These are phyloP conservation scores for Pachliopta kotzebuea DNA, from an alignment of 2,888 invertebrate species.

Conservation along the genomic window DNA sequence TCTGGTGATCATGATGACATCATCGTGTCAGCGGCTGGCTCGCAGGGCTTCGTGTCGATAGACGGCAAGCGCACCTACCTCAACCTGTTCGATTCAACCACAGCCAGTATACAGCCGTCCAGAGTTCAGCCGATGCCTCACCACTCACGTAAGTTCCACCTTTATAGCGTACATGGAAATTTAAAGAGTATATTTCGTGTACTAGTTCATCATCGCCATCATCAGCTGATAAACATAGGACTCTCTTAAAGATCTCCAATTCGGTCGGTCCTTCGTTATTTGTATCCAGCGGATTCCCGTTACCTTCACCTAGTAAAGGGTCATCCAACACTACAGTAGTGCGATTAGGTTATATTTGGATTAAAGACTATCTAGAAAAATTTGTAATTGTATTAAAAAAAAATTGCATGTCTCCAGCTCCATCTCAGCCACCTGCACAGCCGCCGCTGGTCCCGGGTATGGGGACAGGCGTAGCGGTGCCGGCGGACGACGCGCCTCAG, in stretches of 20 bases:
- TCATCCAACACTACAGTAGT: no score
- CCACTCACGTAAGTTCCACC: slow-evolving; percentile 50
- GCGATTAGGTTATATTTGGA: no score
- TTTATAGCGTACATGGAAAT: no score
- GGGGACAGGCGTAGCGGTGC: slow-evolving; percentile 84
- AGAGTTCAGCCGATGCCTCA: slow-evolving; percentile 49
- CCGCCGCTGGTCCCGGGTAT: slow-evolving; percentile 39
- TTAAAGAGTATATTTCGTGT: no score
- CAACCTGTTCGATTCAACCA: slow-evolving; percentile 87
- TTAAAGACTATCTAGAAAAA: neutral
- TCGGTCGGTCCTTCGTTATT: no score
- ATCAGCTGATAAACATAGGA: no score
- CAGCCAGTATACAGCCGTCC: slow-evolving; percentile 59
- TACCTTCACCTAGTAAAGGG: no score
- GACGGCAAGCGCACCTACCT: slow-evolving; percentile 94
- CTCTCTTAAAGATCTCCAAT: no score
- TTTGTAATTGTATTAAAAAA: no score
- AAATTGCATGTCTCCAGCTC: slow-evolving; percentile 26
- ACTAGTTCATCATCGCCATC: no score
- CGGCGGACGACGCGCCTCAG: slow-evolving; percentile 78
- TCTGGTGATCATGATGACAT: slow-evolving; percentile 80
- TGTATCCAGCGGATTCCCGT: no score
- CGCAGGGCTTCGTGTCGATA: slow-evolving; percentile 93
- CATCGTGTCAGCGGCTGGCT: slow-evolving; percentile 88
- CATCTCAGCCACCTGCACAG: slow-evolving; percentile 37